A percentile compares a stretch with the other conserved stretches of the same genome.
phyloP scores from a whole-genome alignment of 1,140 invertebrate genomes.

The Drosophila lowei region DNA sequence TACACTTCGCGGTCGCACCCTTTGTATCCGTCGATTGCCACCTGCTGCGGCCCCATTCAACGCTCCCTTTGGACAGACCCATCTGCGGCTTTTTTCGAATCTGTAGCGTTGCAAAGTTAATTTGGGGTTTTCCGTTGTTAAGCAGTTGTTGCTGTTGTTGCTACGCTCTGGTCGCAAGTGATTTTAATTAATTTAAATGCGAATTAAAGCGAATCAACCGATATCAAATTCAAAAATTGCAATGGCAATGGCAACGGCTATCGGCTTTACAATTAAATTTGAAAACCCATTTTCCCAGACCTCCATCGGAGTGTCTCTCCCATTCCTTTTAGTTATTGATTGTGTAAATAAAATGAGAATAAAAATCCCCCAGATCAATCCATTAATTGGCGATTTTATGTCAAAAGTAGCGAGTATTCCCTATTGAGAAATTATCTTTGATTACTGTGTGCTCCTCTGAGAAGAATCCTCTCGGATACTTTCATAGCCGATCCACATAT shows the following conservation, averaged over 20 bases:
- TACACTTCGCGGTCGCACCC: constrained; percentile 55
- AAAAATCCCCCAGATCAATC: constrained; percentile 15
- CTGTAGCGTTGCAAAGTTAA: constrained; percentile 74
- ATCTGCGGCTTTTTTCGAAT: constrained; percentile 65
- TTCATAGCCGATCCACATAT: too few species aligned
- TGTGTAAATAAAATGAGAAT: constrained; percentile 23
- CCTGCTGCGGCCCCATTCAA: constrained; percentile 50
- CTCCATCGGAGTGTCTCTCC: background rate
- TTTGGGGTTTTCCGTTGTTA: constrained; percentile 59
- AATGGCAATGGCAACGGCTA: constrained; percentile 54
- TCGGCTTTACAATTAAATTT: constrained; percentile 67
- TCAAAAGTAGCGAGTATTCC: constrained; percentile 4
- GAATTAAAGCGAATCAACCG: constrained; percentile 75
- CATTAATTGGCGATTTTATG: constrained; percentile 47
- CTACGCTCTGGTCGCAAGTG: constrained; percentile 63
- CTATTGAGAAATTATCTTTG: background rate
- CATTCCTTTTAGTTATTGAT: constrained; percentile 9
- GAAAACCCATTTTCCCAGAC: constrained; percentile 25
- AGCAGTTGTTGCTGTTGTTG: constrained; percentile 33
- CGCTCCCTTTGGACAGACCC: constrained; percentile 13
- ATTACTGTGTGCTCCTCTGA: background rate
- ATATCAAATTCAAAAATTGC: constrained; percentile 75
- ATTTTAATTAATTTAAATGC: constrained; percentile 81
- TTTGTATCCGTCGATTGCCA: constrained; percentile 58
- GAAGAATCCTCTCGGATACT: too few species aligned